A percentile compares a stretch with the other conserved stretches of the same genome.
These are phyloP conservation scores for Xyrichtys novacula DNA, from an alignment of 2,797 vertebrate genomes.

Conservation along the genomic window DNA sequence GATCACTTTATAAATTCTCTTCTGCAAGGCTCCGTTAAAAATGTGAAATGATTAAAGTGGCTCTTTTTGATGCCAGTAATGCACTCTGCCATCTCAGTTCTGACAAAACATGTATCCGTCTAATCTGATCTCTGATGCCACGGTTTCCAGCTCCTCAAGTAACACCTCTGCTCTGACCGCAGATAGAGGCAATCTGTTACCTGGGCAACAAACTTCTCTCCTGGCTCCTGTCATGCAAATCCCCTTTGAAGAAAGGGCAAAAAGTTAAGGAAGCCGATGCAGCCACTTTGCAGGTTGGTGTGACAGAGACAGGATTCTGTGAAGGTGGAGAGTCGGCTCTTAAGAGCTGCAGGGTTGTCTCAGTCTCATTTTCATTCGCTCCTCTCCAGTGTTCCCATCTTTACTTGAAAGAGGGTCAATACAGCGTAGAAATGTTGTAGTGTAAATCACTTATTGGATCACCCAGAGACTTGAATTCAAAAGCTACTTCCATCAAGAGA, in stretches of 20 bases:
- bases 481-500: constrained; percentile 22
- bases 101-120: constrained; percentile 66
- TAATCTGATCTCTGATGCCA: constrained; percentile 75
- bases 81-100: constrained; percentile 54
- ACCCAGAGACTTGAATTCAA: constrained; percentile 24
- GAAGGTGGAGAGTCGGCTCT: constrained; percentile 54
- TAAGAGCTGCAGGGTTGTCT: constrained; percentile 61
- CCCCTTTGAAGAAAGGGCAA: constrained; percentile 73
- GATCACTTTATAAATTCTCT: constrained; percentile 34
- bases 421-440: constrained; percentile 36
- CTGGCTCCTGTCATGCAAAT: constrained; percentile 84
- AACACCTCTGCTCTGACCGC: constrained; percentile 82
- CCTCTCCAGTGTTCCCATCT: constrained; percentile 54
- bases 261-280: constrained; percentile 80
- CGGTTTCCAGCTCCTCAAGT: constrained; percentile 75
- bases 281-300: constrained; percentile 73
- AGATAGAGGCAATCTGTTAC: constrained; percentile 84
- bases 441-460: constrained; percentile 33
- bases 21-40: constrained; percentile 30
- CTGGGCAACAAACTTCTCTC: constrained; percentile 81
- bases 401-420: constrained; percentile 41
- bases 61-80: constrained; percentile 58
- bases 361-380: constrained; percentile 49
- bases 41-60: constrained; percentile 38
- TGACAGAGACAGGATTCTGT: constrained; percentile 61